Conservation (phyloP, 2,888 invertebrate genomes). For the Amaurobius ferox region DNA sequence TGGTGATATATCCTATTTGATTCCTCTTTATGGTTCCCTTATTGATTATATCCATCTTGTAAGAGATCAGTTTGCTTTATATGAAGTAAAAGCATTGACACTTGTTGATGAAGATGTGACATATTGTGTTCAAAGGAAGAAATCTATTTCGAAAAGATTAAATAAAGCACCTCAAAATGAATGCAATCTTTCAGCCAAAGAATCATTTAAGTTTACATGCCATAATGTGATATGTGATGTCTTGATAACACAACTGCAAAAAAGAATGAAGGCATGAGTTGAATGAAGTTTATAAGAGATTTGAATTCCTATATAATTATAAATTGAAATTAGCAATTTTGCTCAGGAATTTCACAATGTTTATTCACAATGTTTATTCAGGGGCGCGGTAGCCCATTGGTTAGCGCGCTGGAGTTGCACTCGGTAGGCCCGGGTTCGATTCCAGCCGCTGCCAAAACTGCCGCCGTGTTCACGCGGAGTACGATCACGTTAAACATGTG, state of each 20-base stretch:
- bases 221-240: not conserved
- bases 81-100: not conserved
- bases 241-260: not conserved
- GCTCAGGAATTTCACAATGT: no score
- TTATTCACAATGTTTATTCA: not conserved
- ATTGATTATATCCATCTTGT: not conserved
- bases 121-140: not conserved
- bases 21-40: not conserved
- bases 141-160: not conserved
- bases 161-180: not conserved
- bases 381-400: no score
- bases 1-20: not conserved
- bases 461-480: no score
- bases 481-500: no score
- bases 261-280: not conserved
- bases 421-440: no score
- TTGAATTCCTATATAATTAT: not conserved
- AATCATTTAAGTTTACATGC: not conserved
- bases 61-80: not conserved
- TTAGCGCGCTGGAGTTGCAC: no score
- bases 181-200: not conserved
- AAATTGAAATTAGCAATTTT: no score
- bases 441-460: no score
- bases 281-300: not conserved
- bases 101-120: not conserved